phyloP scores from a whole-genome alignment of 2,113 vertebrate species.

The Drymodes brunneopygia region DNA sequence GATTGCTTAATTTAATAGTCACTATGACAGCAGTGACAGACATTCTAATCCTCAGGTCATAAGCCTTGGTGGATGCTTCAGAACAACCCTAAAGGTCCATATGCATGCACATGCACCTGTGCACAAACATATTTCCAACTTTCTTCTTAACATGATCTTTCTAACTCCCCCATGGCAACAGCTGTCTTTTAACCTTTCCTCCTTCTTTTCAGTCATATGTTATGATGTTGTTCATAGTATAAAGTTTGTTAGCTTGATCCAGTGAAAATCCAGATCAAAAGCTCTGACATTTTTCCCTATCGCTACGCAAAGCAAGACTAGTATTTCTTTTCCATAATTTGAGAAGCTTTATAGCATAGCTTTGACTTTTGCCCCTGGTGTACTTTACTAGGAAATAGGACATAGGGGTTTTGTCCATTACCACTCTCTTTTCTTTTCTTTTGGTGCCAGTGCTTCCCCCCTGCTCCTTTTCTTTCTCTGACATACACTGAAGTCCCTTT shows the following conservation, averaged over 20 bases:
- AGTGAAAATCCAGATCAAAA: not conserved
- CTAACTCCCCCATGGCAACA: not conserved
- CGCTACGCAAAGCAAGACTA: not conserved
- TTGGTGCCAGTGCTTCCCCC: not conserved
- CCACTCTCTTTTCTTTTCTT: not conserved
- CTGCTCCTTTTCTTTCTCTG: not conserved
- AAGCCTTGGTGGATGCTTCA: not conserved
- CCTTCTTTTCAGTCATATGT: not conserved
- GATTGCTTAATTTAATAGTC: not conserved
- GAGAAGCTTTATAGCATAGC: not conserved
- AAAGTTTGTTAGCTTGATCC: not conserved
- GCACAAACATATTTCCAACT: not conserved
- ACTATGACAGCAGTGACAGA: not conserved
- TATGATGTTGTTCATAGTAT: not conserved
- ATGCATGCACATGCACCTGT: fast-evolving
- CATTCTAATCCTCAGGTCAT: not conserved
- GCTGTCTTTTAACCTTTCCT: not conserved
- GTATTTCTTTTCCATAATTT: not conserved
- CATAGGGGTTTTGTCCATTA: not conserved
- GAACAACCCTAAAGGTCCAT: not conserved
- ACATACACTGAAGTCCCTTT: not conserved
- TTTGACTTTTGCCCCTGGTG: not conserved
- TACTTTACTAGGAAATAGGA: not conserved
- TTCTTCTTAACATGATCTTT: not conserved
- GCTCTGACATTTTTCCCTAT: not conserved